Percentiles rank a stretch among this genome's conserved stretches.
phyloP scores from a whole-genome alignment of 2,888 invertebrate species.

The Cerastis leucographa region DNA sequence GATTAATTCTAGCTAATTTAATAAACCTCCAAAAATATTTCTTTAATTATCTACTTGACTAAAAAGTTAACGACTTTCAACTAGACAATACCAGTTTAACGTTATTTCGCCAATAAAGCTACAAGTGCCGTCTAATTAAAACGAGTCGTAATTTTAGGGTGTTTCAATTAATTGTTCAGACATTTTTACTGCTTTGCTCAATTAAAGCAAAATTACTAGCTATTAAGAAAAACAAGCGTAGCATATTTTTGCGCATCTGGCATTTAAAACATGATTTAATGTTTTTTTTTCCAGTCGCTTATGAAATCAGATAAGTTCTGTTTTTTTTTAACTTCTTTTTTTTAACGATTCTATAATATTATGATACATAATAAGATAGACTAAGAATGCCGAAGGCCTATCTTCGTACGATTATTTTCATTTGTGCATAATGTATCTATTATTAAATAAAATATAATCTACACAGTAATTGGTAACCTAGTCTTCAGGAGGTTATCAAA shows the following conservation, averaged over 20 bases:
- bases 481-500: slow-evolving; percentile 28
- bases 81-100: slow-evolving; percentile 36
- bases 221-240: slow-evolving; percentile 30
- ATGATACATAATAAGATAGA: too few relatives aligned
- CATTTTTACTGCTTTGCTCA: slow-evolving; percentile 51
- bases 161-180: slow-evolving; percentile 57
- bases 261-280: neutral
- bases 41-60: neutral
- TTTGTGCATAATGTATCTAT: neutral
- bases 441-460: neutral
- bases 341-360: neutral
- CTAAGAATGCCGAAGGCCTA: neutral
- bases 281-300: neutral
- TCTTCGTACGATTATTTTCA: neutral
- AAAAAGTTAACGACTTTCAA: slow-evolving; percentile 34
- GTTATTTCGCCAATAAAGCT: slow-evolving; percentile 43
- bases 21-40: neutral
- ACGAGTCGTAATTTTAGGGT: slow-evolving; percentile 53
- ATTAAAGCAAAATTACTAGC: slow-evolving; percentile 46
- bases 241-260: neutral
- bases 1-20: neutral
- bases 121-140: slow-evolving; percentile 63
- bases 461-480: slow-evolving; percentile 9
- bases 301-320: rapidly evolving
- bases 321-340: neutral